These are phyloP conservation scores for Pelochelys cantorii DNA, from an alignment of 2,797 vertebrate genomes.

Conservation along the genomic window DNA sequence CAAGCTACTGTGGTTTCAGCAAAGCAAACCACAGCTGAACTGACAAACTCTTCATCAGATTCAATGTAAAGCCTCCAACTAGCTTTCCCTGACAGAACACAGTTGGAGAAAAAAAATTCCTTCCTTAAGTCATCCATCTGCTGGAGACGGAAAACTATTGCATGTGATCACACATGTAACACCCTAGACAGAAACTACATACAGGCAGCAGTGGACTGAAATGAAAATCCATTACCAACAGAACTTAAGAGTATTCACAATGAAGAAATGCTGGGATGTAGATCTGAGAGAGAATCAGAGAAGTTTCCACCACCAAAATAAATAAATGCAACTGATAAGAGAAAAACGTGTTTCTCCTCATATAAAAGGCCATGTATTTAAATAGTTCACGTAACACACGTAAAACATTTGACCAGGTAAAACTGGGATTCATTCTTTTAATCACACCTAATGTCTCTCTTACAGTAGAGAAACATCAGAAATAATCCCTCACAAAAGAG, in stretches of 20 bases:
- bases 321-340: background rate
- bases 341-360: background rate
- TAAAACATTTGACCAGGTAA: background rate
- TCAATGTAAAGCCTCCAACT: background rate
- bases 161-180: background rate
- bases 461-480: background rate
- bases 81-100: background rate
- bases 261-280: background rate
- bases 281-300: background rate
- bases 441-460: background rate
- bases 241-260: background rate
- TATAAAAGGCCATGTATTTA: background rate
- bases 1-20: background rate
- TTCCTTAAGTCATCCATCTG: background rate
- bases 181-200: background rate
- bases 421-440: background rate
- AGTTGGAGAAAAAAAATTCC: background rate
- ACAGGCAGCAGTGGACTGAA: background rate
- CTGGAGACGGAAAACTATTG: background rate
- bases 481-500: background rate
- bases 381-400: background rate
- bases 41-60: background rate
- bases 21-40: background rate
- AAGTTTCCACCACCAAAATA: background rate
- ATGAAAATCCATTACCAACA: background rate